Percentiles rank a stretch among this genome's conserved stretches.
Evolutionary conservation across 2,113 vertebrate species (phyloP).

Genomic region (Sinocyclocheilus rhinocerous): DNA sequence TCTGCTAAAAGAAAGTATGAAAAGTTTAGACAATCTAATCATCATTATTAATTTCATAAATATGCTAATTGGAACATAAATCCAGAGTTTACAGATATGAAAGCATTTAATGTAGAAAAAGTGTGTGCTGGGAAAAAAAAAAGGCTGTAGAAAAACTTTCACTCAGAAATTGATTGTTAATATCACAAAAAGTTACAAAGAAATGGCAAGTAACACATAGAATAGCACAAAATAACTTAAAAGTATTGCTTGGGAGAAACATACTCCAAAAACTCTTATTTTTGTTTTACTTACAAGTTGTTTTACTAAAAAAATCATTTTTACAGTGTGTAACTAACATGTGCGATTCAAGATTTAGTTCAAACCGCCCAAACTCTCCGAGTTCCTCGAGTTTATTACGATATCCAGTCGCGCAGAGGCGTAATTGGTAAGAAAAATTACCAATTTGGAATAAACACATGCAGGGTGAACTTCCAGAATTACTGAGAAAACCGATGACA

Average conservation of each 20-base stretch:
- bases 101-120: neutral
- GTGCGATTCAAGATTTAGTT: no score
- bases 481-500: neutral
- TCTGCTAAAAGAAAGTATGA: no score
- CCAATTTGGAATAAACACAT: constrained; percentile 13
- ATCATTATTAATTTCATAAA: neutral
- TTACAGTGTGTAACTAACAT: neutral
- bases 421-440: neutral
- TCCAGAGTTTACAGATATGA: neutral
- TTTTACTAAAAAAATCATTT: neutral
- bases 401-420: neutral
- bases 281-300: neutral
- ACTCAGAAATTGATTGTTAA: neutral
- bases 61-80: neutral
- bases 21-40: no score
- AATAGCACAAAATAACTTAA: no score
- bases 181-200: neutral
- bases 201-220: neutral
- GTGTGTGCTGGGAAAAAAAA: no score
- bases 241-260: no score
- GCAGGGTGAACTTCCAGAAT: neutral
- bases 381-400: neutral
- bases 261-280: no score
- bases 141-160: neutral
- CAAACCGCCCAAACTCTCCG: neutral